A percentile compares a stretch with the other conserved stretches of the same genome.
These are phyloP conservation scores for Chromis chromis DNA, from an alignment of 2,797 vertebrate genomes.

Conservation along the genomic window DNA sequence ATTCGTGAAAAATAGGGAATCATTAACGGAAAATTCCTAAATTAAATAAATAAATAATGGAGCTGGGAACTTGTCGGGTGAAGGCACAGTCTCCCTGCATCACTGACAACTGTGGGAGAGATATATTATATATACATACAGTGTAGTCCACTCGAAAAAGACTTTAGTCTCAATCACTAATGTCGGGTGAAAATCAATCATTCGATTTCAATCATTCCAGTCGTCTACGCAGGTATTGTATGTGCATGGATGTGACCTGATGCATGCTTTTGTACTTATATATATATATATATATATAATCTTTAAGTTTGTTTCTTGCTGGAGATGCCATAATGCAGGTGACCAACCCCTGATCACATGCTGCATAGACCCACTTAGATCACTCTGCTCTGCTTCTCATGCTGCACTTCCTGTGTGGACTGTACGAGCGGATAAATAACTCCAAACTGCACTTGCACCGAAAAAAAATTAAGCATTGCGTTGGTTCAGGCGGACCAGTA, in stretches of 20 bases:
- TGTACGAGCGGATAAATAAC: constrained; percentile 9
- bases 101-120: too few species aligned
- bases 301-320: too few species aligned
- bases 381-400: neutral
- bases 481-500: constrained; percentile 6
- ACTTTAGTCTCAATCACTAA: too few species aligned
- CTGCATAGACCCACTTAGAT: neutral
- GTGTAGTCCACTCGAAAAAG: too few species aligned
- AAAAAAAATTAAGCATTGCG: neutral
- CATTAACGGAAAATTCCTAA: too few species aligned
- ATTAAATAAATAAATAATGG: too few species aligned
- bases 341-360: neutral
- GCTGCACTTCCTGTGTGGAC: neutral
- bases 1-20: too few species aligned
- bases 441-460: neutral
- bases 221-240: neutral
- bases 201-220: neutral
- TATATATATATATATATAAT: too few species aligned
- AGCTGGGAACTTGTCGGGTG: too few species aligned
- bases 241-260: neutral
- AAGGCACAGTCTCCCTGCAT: too few species aligned
- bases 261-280: neutral
- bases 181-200: too few species aligned
- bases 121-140: too few species aligned
- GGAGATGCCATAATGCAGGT: neutral